Percentiles rank a stretch among this genome's conserved stretches.
phyloP scores from a whole-genome alignment of 2,113 vertebrate genomes.

The Podiceps cristatus region DNA sequence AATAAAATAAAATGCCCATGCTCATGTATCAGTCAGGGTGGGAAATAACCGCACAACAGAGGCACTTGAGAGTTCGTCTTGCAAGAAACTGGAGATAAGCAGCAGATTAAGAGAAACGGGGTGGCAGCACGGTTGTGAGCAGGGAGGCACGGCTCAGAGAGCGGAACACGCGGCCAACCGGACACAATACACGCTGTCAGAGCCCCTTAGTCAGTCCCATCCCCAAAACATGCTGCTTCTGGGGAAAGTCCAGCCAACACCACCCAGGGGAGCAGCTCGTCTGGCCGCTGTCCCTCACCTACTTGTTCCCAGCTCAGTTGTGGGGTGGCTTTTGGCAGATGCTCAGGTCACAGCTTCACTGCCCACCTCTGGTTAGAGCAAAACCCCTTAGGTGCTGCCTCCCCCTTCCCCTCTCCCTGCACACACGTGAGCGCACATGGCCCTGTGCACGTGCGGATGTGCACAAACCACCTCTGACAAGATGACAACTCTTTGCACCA shows the following conservation, averaged over 20 bases:
- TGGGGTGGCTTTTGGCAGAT: not conserved
- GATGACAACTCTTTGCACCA: not conserved
- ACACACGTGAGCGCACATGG: accelerated
- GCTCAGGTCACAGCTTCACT: not conserved
- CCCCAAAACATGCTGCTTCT: not conserved
- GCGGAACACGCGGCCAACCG: not conserved
- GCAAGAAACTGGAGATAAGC: not conserved
- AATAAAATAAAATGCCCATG: accelerated
- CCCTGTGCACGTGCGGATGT: accelerated
- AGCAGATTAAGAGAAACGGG: accelerated
- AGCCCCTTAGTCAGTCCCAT: not conserved
- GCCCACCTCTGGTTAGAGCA: not conserved
- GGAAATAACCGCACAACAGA: not conserved
- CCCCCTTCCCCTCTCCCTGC: not conserved
- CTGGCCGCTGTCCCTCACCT: accelerated
- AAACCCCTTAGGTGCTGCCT: not conserved
- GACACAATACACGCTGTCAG: not conserved
- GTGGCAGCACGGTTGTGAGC: not conserved
- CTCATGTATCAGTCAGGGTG: no score
- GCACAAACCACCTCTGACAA: not conserved
- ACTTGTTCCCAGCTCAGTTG: not conserved
- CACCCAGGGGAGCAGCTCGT: not conserved
- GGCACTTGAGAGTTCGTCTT: accelerated
- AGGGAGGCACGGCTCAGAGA: not conserved
- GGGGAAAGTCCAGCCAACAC: not conserved